Evolutionary conservation across 2,113 vertebrate genomes (phyloP).

Genomic region (Vicugna pacos): DNA sequence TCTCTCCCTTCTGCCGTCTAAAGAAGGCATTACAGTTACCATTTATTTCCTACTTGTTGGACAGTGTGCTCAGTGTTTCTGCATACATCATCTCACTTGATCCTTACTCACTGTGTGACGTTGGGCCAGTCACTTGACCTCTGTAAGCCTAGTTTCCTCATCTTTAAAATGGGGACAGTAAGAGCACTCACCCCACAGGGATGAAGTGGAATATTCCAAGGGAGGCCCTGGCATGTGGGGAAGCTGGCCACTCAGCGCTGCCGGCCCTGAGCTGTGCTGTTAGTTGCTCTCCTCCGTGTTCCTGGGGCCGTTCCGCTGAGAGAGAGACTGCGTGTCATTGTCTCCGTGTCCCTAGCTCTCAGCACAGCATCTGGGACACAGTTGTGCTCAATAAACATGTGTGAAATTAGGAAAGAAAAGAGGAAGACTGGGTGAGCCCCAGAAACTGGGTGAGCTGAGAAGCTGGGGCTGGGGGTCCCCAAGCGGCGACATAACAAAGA

Average conservation of each 20-base stretch:
- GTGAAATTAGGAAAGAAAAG: neutral
- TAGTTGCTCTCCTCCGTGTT: neutral
- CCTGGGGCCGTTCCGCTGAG: neutral
- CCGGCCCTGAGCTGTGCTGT: no score
- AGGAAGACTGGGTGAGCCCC: neutral
- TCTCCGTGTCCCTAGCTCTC: neutral
- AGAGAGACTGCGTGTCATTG: neutral
- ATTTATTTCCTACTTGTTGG: neutral
- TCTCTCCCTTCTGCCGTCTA: neutral
- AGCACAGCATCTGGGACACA: neutral
- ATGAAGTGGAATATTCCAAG: neutral
- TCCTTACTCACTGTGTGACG: neutral
- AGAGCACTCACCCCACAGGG: neutral
- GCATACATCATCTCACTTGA: neutral
- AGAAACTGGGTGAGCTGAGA: neutral
- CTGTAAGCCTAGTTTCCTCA: neutral
- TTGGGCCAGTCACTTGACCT: neutral
- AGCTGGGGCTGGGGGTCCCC: neutral
- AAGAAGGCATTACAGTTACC: neutral
- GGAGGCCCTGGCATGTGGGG: neutral
- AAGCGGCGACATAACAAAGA: neutral
- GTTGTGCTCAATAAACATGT: accelerated
- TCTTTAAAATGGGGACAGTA: neutral
- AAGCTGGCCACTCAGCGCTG: neutral
- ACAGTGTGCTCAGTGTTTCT: neutral